phyloP scores from a whole-genome alignment of 2,888 invertebrate species.

The Mesopsocus fuscifrons region DNA sequence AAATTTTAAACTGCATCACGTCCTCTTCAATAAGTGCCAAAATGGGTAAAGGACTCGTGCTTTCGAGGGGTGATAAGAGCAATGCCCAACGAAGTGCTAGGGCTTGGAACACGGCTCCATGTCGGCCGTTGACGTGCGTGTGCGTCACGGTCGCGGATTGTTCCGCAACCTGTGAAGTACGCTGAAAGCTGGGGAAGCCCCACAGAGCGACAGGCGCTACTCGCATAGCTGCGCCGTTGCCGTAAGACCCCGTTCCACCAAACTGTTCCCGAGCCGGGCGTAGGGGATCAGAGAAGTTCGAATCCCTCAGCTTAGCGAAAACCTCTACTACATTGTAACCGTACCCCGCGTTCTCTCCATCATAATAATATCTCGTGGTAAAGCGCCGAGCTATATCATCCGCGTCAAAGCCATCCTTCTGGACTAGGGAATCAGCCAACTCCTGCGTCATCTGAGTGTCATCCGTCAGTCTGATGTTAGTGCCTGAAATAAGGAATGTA shows the following conservation, averaged over 20 bases:
- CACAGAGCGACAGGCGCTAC: conserved; percentile 45
- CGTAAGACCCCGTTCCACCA: conserved; percentile 45
- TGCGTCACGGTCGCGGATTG: conserved; percentile 41
- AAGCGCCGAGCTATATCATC: conserved; percentile 41
- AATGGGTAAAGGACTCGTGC: not conserved
- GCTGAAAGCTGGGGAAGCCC: conserved; percentile 29
- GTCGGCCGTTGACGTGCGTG: conserved; percentile 32
- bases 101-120: conserved; percentile 36
- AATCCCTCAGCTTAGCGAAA: conserved; percentile 32
- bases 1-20: conserved; percentile 21
- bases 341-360: conserved; percentile 44
- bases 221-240: conserved; percentile 65
- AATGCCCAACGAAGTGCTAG: conserved; percentile 37
- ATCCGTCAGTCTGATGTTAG: conserved; percentile 29
- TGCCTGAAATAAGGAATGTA: not conserved
- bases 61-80: conserved; percentile 24
- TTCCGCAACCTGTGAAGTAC: conserved; percentile 29
- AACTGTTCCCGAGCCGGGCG: conserved; percentile 45
- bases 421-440: conserved; percentile 38
- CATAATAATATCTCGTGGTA: conserved; percentile 37
- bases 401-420: conserved; percentile 31
- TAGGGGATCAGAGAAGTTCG: conserved; percentile 35
- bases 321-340: conserved; percentile 36
- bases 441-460: conserved; percentile 51
- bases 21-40: conserved; percentile 23